These are phyloP conservation scores for Typhlomys cinereus DNA, from an alignment of 2,113 vertebrate genomes.

Conservation along the genomic window DNA sequence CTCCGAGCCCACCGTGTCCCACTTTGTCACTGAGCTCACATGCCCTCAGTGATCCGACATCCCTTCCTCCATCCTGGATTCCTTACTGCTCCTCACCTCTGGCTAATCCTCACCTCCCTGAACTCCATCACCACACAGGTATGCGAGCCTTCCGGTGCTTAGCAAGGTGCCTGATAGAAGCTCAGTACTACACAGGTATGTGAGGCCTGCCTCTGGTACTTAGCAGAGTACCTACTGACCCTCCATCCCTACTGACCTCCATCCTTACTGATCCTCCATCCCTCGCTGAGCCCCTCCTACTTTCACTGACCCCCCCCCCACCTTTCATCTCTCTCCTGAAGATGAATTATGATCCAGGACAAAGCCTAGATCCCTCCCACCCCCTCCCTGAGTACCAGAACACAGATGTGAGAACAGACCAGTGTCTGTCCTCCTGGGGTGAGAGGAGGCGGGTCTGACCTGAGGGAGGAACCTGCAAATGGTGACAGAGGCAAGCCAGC, in stretches of 20 bases:
- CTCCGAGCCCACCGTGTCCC: no score
- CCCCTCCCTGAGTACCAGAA: not conserved
- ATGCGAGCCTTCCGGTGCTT: no score
- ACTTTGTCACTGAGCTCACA: not conserved
- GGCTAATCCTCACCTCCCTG: no score
- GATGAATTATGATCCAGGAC: conserved; percentile 2
- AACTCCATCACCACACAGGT: no score
- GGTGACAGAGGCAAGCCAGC: not conserved
- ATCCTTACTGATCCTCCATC: no score
- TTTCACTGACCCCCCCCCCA: not conserved
- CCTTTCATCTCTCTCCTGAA: not conserved
- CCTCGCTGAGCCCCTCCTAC: not conserved
- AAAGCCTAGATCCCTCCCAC: not conserved
- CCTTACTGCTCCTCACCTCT: no score
- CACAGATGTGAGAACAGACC: not conserved
- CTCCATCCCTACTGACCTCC: not conserved
- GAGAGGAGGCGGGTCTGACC: not conserved
- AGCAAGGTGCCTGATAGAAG: no score
- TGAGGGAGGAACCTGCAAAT: not conserved
- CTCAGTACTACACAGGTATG: no score
- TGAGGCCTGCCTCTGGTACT: no score
- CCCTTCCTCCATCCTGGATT: no score
- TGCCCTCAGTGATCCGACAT: not conserved
- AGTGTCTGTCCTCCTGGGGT: not conserved
- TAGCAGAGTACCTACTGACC: no score